A percentile compares a stretch with the other conserved stretches of the same genome.
Evolutionary conservation across 2,888 invertebrate genomes (phyloP).

Genomic region (Drepana falcataria): DNA sequence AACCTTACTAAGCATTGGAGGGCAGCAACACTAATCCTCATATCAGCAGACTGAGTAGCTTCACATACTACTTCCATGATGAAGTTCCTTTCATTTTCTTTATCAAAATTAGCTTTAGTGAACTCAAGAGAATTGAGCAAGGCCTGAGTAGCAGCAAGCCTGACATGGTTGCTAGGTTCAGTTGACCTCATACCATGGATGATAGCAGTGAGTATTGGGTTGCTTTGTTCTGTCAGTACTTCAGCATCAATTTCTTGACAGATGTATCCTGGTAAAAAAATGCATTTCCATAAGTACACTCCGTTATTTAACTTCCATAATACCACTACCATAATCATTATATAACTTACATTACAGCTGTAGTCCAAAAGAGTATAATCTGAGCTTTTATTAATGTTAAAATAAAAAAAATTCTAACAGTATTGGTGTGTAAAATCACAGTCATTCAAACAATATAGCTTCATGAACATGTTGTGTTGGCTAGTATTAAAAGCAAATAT

Average conservation of each 20-base stretch:
- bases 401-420: too few species aligned
- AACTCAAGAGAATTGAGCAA: conserved; percentile 98
- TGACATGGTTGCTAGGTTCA: conserved; percentile 95
- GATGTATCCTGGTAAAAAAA: conserved; percentile 83
- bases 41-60: conserved; percentile 95
- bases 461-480: too few species aligned
- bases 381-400: too few species aligned
- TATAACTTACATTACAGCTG: too few species aligned
- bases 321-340: too few species aligned
- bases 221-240: conserved; percentile 93
- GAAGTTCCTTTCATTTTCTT: conserved; percentile 97
- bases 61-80: conserved; percentile 99
- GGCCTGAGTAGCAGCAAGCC: conserved; percentile 97
- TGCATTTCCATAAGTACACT: background rate
- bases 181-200: conserved; percentile 98
- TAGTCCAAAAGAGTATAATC: too few species aligned
- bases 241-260: conserved; percentile 99
- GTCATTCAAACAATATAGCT: too few species aligned
- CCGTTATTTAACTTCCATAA: background rate
- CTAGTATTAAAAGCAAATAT: too few species aligned
- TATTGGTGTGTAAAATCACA: too few species aligned
- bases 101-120: conserved; percentile 98
- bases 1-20: conserved; percentile 93
- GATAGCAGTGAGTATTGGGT: conserved; percentile 98
- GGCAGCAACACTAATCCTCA: conserved; percentile 96